Evolutionary conservation across 92 coral and sea anemone genomes (phyloP).

Genomic region (Bergia puertoricense): DNA sequence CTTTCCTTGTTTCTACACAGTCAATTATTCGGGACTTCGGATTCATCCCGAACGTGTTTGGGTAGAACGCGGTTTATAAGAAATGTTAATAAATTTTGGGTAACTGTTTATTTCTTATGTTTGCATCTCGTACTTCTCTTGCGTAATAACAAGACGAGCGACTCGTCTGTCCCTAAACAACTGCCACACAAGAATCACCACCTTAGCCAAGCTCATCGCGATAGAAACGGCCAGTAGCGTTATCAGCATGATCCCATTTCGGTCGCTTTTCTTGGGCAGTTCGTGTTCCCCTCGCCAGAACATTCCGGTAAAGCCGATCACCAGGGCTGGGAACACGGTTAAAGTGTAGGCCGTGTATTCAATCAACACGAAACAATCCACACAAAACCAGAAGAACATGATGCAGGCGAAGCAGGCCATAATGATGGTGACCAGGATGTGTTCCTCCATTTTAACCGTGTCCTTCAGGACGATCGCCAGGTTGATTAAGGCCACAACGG

Average conservation of each 20-base stretch:
- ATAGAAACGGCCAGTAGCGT: constrained; percentile 68
- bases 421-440: constrained; percentile 68
- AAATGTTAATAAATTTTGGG: not conserved
- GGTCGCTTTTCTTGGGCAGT: constrained; percentile 58
- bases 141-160: constrained; percentile 45
- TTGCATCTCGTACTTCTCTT: constrained; percentile 55
- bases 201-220: constrained; percentile 65
- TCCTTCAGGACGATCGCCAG: constrained; percentile 69
- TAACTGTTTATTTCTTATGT: not conserved
- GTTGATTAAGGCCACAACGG: constrained; percentile 65
- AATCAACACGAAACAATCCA: constrained; percentile 77
- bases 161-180: constrained; percentile 56
- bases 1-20: not conserved
- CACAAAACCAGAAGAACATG: constrained; percentile 79
- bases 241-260: constrained; percentile 72
- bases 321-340: constrained; percentile 76
- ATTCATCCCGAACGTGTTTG: not conserved
- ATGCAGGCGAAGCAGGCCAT: constrained; percentile 68
- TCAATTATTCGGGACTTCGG: not conserved
- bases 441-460: constrained; percentile 71
- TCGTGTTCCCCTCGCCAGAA: constrained; percentile 50
- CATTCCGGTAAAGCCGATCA: constrained; percentile 79
- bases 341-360: constrained; percentile 66
- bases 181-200: constrained; percentile 66
- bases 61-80: not conserved